A percentile compares a stretch with the other conserved stretches of the same genome.
These are phyloP conservation scores for Pantherophis vulpinus DNA, from an alignment of 2,797 vertebrate genomes.

Conservation along the genomic window DNA sequence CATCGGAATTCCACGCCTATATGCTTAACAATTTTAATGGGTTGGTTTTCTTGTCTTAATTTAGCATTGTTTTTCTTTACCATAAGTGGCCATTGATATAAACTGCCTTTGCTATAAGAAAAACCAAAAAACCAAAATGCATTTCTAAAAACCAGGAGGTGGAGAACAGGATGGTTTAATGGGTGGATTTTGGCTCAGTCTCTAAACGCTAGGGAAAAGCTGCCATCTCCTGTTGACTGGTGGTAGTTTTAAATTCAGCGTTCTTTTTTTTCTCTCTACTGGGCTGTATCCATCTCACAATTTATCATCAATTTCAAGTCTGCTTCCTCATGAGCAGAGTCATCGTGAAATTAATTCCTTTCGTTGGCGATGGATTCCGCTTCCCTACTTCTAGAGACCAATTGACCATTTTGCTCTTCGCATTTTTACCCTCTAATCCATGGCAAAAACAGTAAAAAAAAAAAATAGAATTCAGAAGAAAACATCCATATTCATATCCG, in stretches of 20 bases:
- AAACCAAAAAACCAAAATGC: background rate
- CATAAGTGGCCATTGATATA: background rate
- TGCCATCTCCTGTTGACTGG: constrained; percentile 15
- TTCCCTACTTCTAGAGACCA: background rate
- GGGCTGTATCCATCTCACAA: background rate
- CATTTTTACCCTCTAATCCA: background rate
- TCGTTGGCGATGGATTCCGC: background rate
- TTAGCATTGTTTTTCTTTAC: background rate
- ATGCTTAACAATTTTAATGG: background rate
- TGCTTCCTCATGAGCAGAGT: background rate
- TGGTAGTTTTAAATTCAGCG: background rate
- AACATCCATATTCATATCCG: background rate
- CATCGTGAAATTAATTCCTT: background rate
- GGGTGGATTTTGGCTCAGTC: too few species aligned
- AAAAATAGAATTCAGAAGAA: too few species aligned
- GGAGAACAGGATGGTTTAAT: background rate
- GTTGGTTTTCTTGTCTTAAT: background rate
- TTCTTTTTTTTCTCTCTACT: too few species aligned
- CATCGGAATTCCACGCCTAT: too few species aligned
- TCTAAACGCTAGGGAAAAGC: background rate
- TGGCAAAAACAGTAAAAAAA: background rate
- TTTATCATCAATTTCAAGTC: background rate
- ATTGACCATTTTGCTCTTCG: background rate
- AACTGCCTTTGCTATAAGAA: background rate
- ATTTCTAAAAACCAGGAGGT: background rate